These are phyloP conservation scores for Emmelina monodactyla DNA, from an alignment of 2,888 invertebrate genomes.

Conservation along the genomic window DNA sequence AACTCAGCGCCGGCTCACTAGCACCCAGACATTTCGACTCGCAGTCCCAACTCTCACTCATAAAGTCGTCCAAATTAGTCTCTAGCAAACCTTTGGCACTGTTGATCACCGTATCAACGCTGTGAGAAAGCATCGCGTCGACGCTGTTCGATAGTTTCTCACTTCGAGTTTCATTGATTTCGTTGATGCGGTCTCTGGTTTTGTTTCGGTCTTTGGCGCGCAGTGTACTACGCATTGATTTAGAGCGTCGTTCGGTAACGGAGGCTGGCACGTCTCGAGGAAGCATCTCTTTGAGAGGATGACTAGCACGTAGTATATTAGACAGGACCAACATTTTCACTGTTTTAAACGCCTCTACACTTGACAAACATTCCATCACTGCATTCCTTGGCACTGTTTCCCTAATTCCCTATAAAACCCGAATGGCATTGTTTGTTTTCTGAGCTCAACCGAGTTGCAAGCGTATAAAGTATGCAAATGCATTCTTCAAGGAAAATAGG, in stretches of 20 bases:
- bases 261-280: slow-evolving; percentile 24
- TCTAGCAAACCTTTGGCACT: slow-evolving; percentile 66
- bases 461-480: slow-evolving; percentile 35
- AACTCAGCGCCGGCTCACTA: slow-evolving; percentile 51
- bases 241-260: background rate
- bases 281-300: slow-evolving; percentile 39
- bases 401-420: too few relatives aligned
- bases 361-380: slow-evolving; percentile 62
- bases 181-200: slow-evolving; percentile 37
- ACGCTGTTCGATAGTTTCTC: slow-evolving; percentile 52
- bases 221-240: slow-evolving; percentile 36
- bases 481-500: slow-evolving; percentile 41
- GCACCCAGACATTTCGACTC: slow-evolving; percentile 50
- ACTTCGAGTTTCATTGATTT: slow-evolving; percentile 30
- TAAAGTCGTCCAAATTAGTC: slow-evolving; percentile 60
- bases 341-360: slow-evolving; percentile 48
- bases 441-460: too few relatives aligned
- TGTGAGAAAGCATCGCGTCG: slow-evolving; percentile 38
- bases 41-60: slow-evolving; percentile 41
- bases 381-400: slow-evolving; percentile 50
- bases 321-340: slow-evolving; percentile 62
- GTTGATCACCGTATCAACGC: slow-evolving; percentile 55
- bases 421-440: too few relatives aligned
- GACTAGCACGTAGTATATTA: slow-evolving; percentile 52
- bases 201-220: slow-evolving; percentile 44